These are phyloP conservation scores for Thecocarcelia acutangulata DNA, from an alignment of 2,888 invertebrate genomes.

Conservation along the genomic window DNA sequence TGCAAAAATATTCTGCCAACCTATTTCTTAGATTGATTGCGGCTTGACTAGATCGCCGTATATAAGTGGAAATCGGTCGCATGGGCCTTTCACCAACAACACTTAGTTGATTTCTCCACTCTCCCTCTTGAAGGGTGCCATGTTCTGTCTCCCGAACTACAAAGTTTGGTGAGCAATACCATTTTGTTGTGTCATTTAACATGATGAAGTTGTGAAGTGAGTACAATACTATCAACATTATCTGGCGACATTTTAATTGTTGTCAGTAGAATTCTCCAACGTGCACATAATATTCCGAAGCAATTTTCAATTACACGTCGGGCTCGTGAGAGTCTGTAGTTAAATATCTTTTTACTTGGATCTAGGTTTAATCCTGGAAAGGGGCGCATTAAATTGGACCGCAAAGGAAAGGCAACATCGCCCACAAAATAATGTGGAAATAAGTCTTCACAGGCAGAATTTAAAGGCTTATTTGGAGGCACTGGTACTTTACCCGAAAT, in stretches of 20 bases:
- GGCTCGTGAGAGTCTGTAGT: slow-evolving; percentile 19
- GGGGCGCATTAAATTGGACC: slow-evolving; percentile 16
- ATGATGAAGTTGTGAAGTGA: no score
- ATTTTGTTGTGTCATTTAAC: no score
- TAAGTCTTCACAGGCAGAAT: no score
- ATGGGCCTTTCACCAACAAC: not conserved
- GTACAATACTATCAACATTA: no score
- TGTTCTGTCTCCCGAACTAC: no score
- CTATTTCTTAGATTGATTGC: no score
- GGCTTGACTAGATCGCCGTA: not conserved
- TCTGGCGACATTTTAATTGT: no score
- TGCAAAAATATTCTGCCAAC: no score
- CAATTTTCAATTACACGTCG: slow-evolving; percentile 16
- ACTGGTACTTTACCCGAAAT: not conserved
- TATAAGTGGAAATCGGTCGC: not conserved
- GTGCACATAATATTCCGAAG: not conserved
- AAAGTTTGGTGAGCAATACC: no score
- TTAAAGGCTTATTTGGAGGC: no score
- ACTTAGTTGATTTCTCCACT: not conserved
- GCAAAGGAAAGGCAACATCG: slow-evolving; percentile 4
- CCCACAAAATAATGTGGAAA: no score
- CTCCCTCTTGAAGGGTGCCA: no score
- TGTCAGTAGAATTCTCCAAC: not conserved
- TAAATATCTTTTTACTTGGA: slow-evolving; percentile 1
- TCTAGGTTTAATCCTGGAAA: slow-evolving; percentile 5